phyloP scores from a whole-genome alignment of 2,888 invertebrate genomes.

The Hirtodrosophila histrioides region DNA sequence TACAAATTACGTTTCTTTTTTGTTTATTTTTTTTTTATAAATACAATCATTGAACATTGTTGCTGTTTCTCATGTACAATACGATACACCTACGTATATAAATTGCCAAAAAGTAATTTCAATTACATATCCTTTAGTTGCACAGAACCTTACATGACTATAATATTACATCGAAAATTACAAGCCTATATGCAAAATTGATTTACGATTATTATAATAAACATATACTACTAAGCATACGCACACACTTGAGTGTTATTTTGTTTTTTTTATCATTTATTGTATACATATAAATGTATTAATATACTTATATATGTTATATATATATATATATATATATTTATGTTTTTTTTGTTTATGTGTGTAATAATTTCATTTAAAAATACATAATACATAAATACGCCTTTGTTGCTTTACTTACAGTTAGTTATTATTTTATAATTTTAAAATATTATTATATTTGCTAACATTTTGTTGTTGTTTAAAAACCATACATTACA shows the following conservation, averaged over 20 bases:
- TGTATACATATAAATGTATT: conserved; percentile 21
- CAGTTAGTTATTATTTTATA: conserved; percentile 19
- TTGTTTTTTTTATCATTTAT: conserved; percentile 4
- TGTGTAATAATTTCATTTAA: conserved; percentile 70
- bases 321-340: conserved; percentile 32
- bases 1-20: conserved; percentile 37
- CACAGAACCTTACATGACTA: conserved; percentile 52
- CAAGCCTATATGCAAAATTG: conserved; percentile 64
- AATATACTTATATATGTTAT: conserved; percentile 23
- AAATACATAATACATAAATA: conserved; percentile 78
- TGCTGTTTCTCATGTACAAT: conserved; percentile 37
- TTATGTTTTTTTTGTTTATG: conserved; percentile 32
- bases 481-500: conserved; percentile 67
- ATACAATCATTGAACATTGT: conserved; percentile 56
- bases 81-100: conserved; percentile 34
- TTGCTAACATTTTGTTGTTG: conserved; percentile 33
- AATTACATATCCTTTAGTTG: conserved; percentile 49
- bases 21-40: conserved; percentile 24
- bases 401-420: conserved; percentile 54
- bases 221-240: conserved; percentile 30
- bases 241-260: conserved; percentile 7
- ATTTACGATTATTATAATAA: conserved; percentile 50
- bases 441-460: conserved; percentile 30
- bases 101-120: conserved; percentile 65
- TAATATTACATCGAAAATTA: conserved; percentile 72